These are phyloP conservation scores for Apantesis nais DNA, from an alignment of 2,888 invertebrate species.

Conservation along the genomic window DNA sequence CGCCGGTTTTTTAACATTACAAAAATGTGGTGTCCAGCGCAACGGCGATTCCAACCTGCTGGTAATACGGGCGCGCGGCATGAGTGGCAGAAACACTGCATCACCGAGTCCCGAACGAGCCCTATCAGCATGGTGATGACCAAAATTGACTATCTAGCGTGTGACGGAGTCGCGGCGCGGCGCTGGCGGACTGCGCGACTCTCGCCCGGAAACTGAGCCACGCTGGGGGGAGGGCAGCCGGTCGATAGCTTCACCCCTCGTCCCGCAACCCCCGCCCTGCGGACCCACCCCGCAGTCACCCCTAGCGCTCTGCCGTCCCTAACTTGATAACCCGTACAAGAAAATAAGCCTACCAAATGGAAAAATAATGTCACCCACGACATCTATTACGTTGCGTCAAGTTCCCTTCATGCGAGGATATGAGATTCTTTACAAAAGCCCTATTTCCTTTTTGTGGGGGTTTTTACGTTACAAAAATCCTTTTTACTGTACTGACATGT, in stretches of 20 bases:
- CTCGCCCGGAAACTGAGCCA: conserved; percentile 86
- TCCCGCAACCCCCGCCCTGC: conserved; percentile 77
- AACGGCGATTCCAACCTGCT: conserved; percentile 86
- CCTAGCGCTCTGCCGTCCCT: conserved; percentile 75
- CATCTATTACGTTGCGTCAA: conserved; percentile 65
- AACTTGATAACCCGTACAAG: conserved; percentile 83
- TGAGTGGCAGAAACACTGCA: conserved; percentile 97
- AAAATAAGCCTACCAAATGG: conserved; percentile 84
- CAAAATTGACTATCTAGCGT: conserved; percentile 80
- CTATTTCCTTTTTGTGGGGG: conserved; percentile 23
- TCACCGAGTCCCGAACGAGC: conserved; percentile 95
- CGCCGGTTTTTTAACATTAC: conserved; percentile 52
- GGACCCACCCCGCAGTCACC: conserved; percentile 73
- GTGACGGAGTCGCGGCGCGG: conserved; percentile 80
- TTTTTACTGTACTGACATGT: conserved; percentile 10
- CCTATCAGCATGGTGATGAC: conserved; percentile 92
- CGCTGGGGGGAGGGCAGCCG: conserved; percentile 85
- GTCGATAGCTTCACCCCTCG: conserved; percentile 85
- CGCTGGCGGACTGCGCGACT: conserved; percentile 87
- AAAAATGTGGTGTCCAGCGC: conserved; percentile 38
- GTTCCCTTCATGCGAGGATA: conserved; percentile 45
- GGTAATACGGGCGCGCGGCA: conserved; percentile 93
- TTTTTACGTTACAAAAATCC: conserved; percentile 10
- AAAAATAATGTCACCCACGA: conserved; percentile 80
- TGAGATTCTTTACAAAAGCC: conserved; percentile 31